Base-by-base conservation (phyloP, 2,797 vertebrate genomes). In the Melanogrammus aeglefinus region DNA sequence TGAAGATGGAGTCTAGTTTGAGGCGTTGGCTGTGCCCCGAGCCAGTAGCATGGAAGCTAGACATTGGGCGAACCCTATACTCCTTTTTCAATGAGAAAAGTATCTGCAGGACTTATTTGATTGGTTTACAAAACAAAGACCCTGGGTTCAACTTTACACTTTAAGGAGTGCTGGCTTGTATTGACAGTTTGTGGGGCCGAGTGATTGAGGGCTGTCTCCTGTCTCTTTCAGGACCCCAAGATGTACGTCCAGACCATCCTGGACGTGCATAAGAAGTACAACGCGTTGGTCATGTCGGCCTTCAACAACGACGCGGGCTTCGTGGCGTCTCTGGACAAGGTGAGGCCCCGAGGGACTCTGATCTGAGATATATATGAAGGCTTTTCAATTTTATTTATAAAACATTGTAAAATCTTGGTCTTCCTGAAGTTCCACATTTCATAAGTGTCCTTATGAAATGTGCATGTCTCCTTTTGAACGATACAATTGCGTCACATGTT, bases 221-320 rank as follows among this genome's bases (percentile, higher is more conserved):
- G 14, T 74, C 24, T 73, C 14, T 35, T 4, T 18, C 81, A 99
- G 97, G 98, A 99, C 93, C 98, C 98, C 76, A 99, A 99, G 94
- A 98, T 99, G 92, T 99, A 99, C 76, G 98, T 99, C 73, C 98
- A 99, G 94, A 99, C 98, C 21, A 99, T 98, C 79, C 84, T 99
- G 92, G 97, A 99, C 73, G 98, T 99, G 76, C 98, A 99, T 81
- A 99, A 98, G 92, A 99, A 99, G 77, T 99, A 99, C 81, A 99
- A 99, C 24, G 97, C 97, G 76, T 90, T 99, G 89, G 98, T 99
- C 47, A 99, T 99, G 98, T 99, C 97, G 0, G 98, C 98, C 0
- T 99, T 99, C 92, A 99, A 99, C 92, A 99, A 99, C 0, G 97
- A 99, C 63, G 97, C 98, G 2, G 97, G 98, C 79, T 99, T 99